phyloP scores from a whole-genome alignment of 2,113 vertebrate genomes.

The Agapornis roseicollis region DNA sequence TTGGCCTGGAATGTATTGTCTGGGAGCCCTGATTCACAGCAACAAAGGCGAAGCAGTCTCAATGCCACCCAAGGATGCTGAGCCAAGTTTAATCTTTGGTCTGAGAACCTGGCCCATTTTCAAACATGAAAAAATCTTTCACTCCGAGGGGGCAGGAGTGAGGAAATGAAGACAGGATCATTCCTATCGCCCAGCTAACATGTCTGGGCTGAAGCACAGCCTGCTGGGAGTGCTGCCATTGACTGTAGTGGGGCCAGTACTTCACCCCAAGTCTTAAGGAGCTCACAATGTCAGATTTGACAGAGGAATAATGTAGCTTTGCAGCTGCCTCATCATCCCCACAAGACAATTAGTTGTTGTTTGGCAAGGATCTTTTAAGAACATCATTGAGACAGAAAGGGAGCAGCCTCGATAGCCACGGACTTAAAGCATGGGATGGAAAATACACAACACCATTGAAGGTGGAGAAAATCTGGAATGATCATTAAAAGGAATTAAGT shows the following conservation, averaged over 20 bases:
- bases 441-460: constrained; percentile 55
- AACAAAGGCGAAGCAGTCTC: constrained; percentile 31
- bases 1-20: constrained; percentile 17
- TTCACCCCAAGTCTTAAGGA: constrained; percentile 47
- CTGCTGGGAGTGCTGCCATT: constrained; percentile 48
- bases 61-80: constrained; percentile 26
- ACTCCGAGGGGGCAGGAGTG: constrained; percentile 2
- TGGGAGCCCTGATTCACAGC: constrained; percentile 22
- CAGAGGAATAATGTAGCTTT: constrained; percentile 1
- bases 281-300: constrained; percentile 18
- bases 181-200: constrained; percentile 49
- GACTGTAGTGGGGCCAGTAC: constrained; percentile 16
- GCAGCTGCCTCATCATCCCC: constrained; percentile 59
- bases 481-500: constrained; percentile 69
- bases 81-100: constrained; percentile 54
- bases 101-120: constrained; percentile 45
- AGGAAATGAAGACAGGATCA: constrained; percentile 55
- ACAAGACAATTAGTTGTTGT: constrained; percentile 66
- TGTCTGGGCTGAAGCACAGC: background rate
- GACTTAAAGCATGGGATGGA: constrained; percentile 58
- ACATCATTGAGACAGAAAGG: constrained; percentile 61
- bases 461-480: constrained; percentile 71
- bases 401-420: constrained; percentile 58
- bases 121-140: constrained; percentile 45
- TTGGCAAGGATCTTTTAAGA: constrained; percentile 65